Conservation (phyloP, 2,888 invertebrate species). For the Volucella inanis region DNA sequence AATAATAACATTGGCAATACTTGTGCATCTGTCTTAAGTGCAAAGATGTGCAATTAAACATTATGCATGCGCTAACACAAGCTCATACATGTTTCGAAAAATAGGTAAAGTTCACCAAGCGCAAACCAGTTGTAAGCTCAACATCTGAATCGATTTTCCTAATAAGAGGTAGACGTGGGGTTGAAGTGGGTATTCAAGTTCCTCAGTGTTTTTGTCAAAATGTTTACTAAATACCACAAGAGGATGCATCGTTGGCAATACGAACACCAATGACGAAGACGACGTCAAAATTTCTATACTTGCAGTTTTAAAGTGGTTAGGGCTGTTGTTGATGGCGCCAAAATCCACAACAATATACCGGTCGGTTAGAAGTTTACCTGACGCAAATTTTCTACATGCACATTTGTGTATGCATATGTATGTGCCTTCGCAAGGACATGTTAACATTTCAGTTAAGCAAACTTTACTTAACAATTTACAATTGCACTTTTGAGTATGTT, state of each 20-base stretch:
- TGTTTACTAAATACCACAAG: conserved; percentile 43
- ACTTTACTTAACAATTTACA: conserved; percentile 43
- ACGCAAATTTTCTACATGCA: not conserved
- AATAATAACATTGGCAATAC: no score
- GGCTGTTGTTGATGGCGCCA: conserved; percentile 12
- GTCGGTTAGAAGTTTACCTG: not conserved
- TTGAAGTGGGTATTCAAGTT: not conserved
- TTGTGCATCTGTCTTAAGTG: no score
- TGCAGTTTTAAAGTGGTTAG: conserved; percentile 43
- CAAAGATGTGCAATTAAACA: not conserved
- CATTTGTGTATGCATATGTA: not conserved
- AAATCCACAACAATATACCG: conserved; percentile 15
- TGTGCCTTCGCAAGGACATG: conserved; percentile 53
- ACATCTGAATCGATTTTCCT: conserved; percentile 24
- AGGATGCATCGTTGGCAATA: conserved; percentile 10
- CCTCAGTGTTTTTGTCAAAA: conserved; percentile 38
- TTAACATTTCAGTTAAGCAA: conserved; percentile 64
- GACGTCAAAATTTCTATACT: conserved; percentile 48
- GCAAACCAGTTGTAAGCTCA: not conserved
- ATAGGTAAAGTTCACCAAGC: conserved; percentile 42
- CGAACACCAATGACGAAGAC: not conserved
- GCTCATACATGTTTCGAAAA: conserved; percentile 21
- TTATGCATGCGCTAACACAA: conserved; percentile 36
- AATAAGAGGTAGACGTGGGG: not conserved
- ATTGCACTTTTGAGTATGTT: not conserved